phyloP scores from a whole-genome alignment of 2,113 vertebrate genomes.

The Crypturellus undulatus region DNA sequence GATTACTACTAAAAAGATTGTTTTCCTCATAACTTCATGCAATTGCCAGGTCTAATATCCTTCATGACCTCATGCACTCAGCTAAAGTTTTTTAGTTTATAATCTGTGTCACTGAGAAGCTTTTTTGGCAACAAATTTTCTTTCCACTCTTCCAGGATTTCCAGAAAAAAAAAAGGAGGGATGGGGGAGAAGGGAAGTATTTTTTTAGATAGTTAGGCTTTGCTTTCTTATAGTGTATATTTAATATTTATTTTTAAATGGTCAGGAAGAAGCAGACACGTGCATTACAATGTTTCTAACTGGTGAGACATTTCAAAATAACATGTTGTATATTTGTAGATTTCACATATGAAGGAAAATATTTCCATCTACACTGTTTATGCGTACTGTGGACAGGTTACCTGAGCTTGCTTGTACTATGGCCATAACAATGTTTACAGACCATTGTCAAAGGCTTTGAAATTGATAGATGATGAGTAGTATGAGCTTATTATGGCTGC shows the following conservation, averaged over 20 bases:
- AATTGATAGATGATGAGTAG: neutral
- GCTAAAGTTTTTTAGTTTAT: neutral
- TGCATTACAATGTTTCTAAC: neutral
- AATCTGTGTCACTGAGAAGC: neutral
- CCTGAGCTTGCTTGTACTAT: neutral
- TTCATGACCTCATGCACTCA: neutral
- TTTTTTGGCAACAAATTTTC: rapidly evolving
- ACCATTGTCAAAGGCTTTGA: neutral
- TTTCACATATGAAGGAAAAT: neutral
- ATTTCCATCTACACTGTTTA: neutral
- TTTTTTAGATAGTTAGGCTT: neutral
- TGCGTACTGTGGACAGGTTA: neutral
- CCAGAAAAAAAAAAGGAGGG: neutral
- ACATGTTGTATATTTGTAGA: neutral
- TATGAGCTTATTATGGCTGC: neutral
- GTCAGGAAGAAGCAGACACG: neutral
- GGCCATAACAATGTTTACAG: neutral
- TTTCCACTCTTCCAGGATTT: neutral
- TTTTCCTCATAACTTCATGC: neutral
- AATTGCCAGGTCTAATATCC: neutral
- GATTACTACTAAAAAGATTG: neutral
- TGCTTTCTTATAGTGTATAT: neutral
- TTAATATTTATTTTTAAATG: neutral
- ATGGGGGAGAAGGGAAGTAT: too few species aligned
- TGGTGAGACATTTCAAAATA: neutral